Conservation (phyloP, 2,888 invertebrate genomes). For the Ophion costatus region DNA sequence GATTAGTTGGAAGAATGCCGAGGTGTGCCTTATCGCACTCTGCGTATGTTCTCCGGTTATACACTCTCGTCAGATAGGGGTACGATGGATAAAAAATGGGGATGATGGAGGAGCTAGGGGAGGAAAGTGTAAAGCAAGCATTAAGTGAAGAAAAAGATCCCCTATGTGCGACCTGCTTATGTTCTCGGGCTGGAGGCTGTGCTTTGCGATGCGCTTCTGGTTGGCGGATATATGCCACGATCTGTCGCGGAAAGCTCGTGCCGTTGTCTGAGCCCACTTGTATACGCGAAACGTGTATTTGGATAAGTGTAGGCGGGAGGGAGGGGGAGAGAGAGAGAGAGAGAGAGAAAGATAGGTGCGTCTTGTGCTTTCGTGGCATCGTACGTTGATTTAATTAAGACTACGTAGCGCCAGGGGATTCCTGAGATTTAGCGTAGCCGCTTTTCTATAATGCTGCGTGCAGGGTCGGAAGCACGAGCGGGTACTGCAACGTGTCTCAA, state of each 20-base stretch:
- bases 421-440: slow-evolving; percentile 63
- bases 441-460: slow-evolving; percentile 41
- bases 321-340: not conserved
- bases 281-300: slow-evolving; percentile 16
- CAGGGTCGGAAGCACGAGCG: slow-evolving; percentile 42
- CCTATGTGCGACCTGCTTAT: slow-evolving; percentile 41
- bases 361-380: slow-evolving; percentile 51
- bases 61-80: slow-evolving; percentile 40
- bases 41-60: not conserved
- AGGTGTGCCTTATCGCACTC: slow-evolving; percentile 34
- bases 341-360: slow-evolving; percentile 24
- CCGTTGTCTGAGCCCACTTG: slow-evolving; percentile 19
- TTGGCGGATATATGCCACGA: slow-evolving; percentile 21
- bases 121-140: slow-evolving; percentile 33
- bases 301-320: slow-evolving; percentile 4
- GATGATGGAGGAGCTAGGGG: not conserved
- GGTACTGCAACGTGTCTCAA: slow-evolving; percentile 43
- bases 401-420: slow-evolving; percentile 61
- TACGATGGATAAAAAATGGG: not conserved
- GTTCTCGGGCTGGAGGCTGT: slow-evolving; percentile 14
- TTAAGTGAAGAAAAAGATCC: slow-evolving; percentile 50
- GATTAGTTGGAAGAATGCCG: slow-evolving; percentile 5
- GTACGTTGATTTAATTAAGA: slow-evolving; percentile 71
- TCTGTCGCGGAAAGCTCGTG: slow-evolving; percentile 25
- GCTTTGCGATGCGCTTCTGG: slow-evolving; percentile 1